Evolutionary conservation across 2,113 vertebrate genomes (phyloP).

Genomic region (Sturnus vulgaris): DNA sequence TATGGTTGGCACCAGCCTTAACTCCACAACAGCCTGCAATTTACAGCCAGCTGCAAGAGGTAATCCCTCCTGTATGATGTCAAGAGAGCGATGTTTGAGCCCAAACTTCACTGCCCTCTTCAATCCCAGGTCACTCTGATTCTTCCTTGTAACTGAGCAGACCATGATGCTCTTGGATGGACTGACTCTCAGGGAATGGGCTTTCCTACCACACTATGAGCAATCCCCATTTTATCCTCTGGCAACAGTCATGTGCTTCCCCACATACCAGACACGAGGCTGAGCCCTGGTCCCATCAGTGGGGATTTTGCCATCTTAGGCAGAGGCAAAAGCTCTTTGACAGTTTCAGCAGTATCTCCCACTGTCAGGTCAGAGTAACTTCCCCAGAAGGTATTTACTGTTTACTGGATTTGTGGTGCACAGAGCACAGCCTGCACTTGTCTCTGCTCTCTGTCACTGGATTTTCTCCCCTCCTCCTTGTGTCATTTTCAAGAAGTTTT

Average conservation of each 20-base stretch:
- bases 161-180: rapidly evolving
- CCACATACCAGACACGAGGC: not conserved
- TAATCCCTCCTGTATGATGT: not conserved
- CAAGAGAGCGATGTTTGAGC: not conserved
- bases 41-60: not conserved
- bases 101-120: not conserved
- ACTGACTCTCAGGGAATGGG: not conserved
- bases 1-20: not conserved
- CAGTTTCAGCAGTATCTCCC: not conserved
- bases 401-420: not conserved
- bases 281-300: not conserved
- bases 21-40: not conserved
- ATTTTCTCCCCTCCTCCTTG: not conserved
- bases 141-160: not conserved
- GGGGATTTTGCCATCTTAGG: not conserved
- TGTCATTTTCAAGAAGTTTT: not conserved
- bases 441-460: not conserved
- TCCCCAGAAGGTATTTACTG: not conserved
- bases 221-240: not conserved
- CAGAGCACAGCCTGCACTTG: rapidly evolving
- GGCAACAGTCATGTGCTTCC: not conserved
- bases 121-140: not conserved
- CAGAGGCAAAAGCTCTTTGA: not conserved
- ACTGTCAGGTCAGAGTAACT: not conserved
- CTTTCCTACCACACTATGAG: not conserved